A percentile compares a stretch with the other conserved stretches of the same genome.
phyloP scores from a whole-genome alignment of 1,140 invertebrate species.

The Sycobia sp. region DNA sequence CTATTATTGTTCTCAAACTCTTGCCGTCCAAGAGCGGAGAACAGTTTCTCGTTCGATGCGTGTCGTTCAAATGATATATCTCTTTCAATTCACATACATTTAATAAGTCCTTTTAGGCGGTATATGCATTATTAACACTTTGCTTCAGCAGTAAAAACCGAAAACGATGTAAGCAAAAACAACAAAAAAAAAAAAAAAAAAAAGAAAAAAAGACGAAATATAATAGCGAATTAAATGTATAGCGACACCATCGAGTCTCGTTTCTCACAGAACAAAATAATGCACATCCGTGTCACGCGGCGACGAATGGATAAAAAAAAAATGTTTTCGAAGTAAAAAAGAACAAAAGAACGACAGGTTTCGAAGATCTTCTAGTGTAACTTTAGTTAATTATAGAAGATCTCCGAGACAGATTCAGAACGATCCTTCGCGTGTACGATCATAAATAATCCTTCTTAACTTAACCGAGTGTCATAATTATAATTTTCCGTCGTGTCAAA shows the following conservation, averaged over 20 bases:
- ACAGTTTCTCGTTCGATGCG: slow-evolving; percentile 9
- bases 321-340: too few species aligned
- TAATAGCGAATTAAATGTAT: neutral
- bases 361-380: neutral
- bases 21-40: neutral
- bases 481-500: slow-evolving; percentile 32
- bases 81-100: neutral
- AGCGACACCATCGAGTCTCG: slow-evolving; percentile 14
- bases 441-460: slow-evolving; percentile 3
- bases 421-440: too few species aligned
- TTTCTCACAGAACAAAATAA: neutral
- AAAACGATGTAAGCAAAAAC: neutral
- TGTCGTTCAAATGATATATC: slow-evolving; percentile 12
- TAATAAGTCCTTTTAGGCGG: neutral
- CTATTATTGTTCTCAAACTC: slow-evolving; percentile 13
- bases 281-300: neutral
- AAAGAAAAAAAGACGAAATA: neutral
- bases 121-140: neutral
- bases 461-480: slow-evolving; percentile 15
- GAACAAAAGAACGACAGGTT: neutral
- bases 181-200: too few species aligned
- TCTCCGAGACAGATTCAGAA: neutral
- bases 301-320: too few species aligned
- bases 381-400: neutral
- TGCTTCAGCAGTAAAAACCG: neutral